phyloP scores from a whole-genome alignment of 2,888 invertebrate species.

The Hoplodrina blanda region DNA sequence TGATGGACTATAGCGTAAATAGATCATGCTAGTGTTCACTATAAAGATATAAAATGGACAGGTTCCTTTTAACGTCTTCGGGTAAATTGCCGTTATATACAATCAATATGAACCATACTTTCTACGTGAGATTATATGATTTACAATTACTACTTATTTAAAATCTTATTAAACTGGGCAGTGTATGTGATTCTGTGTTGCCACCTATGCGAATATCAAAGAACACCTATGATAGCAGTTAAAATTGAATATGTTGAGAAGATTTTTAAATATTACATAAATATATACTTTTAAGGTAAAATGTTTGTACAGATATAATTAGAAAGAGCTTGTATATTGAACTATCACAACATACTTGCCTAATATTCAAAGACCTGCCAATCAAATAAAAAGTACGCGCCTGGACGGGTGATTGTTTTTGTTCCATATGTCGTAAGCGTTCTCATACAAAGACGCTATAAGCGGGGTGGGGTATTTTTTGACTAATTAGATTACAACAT shows the following conservation, averaged over 20 bases:
- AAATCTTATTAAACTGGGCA: slow-evolving; percentile 67
- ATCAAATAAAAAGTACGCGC: slow-evolving; percentile 71
- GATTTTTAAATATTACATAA: slow-evolving; percentile 38
- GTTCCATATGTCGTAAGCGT: slow-evolving; percentile 64
- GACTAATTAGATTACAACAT: slow-evolving; percentile 70
- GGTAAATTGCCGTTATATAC: slow-evolving; percentile 65
- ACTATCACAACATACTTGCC: slow-evolving; percentile 70
- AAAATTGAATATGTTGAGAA: slow-evolving; percentile 40
- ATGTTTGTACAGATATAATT: slow-evolving; percentile 49
- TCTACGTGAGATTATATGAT: slow-evolving; percentile 67
- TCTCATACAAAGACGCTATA: slow-evolving; percentile 69
- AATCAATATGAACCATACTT: slow-evolving; percentile 63
- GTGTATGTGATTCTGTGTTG: slow-evolving; percentile 63
- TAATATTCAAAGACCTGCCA: slow-evolving; percentile 64
- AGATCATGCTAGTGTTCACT: slow-evolving; percentile 61
- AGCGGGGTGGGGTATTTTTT: slow-evolving; percentile 64
- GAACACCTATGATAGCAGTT: slow-evolving; percentile 33
- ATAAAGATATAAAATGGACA: slow-evolving; percentile 79
- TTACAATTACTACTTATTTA: slow-evolving; percentile 59
- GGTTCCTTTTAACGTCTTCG: slow-evolving; percentile 65
- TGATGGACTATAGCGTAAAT: slow-evolving; percentile 68
- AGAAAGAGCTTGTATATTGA: slow-evolving; percentile 39
- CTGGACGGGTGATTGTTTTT: slow-evolving; percentile 80
- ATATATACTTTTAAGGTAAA: slow-evolving; percentile 49
- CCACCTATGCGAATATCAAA: slow-evolving; percentile 36